phyloP scores from a whole-genome alignment of 2,113 vertebrate species.

The Cheilinus undulatus region DNA sequence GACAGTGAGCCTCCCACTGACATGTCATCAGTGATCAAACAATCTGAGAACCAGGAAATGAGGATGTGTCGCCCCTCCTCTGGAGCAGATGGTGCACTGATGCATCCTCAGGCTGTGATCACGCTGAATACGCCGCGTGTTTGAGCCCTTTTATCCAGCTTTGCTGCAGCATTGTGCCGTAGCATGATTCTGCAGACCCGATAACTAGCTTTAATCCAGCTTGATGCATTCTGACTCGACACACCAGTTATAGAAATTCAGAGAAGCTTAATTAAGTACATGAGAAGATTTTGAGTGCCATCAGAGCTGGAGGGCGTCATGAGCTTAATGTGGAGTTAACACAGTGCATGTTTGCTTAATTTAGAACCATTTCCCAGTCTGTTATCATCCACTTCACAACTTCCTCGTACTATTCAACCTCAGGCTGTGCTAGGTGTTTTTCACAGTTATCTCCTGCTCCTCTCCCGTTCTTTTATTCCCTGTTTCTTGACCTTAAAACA shows the following conservation, averaged over 20 bases:
- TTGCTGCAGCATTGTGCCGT: constrained; percentile 3
- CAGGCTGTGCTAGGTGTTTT: not conserved
- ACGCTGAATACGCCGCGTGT: constrained; percentile 3
- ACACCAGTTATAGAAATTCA: not conserved
- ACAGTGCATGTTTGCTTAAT: not conserved
- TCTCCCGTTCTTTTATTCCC: not conserved
- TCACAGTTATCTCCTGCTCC: not conserved
- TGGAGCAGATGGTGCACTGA: constrained; percentile 53
- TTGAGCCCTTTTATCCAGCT: constrained; percentile 17
- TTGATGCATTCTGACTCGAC: not conserved
- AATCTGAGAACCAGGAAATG: constrained; percentile 19
- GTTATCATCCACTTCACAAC: constrained; percentile 19
- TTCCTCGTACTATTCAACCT: constrained; percentile 13
- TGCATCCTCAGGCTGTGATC: constrained; percentile 32
- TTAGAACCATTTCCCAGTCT: constrained; percentile 22
- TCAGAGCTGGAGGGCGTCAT: constrained; percentile 10
- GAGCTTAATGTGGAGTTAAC: constrained; percentile 44
- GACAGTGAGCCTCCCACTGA: constrained; percentile 4
- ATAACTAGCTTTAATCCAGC: not conserved
- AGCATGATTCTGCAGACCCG: not conserved
- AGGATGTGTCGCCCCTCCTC: constrained; percentile 13
- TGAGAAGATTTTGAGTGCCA: constrained; percentile 24
- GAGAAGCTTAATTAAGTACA: constrained; percentile 7
- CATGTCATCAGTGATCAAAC: constrained; percentile 31
- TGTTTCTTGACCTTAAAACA: not conserved